phyloP scores from a whole-genome alignment of 2,113 vertebrate genomes.

The Lonchura striata region DNA sequence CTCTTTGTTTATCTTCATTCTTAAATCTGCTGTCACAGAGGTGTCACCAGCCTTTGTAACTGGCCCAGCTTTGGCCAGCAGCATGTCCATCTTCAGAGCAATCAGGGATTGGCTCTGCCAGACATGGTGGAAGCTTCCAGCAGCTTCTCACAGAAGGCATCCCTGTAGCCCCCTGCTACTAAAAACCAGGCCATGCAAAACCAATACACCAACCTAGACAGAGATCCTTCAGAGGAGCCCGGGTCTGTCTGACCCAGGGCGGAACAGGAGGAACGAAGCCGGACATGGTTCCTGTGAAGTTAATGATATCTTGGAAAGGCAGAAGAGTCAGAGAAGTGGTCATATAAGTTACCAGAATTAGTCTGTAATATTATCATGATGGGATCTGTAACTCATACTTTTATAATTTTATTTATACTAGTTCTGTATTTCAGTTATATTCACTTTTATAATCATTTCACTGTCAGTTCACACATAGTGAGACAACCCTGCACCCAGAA shows the following conservation, averaged over 20 bases:
- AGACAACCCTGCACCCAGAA: not conserved
- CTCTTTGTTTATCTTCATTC: not conserved
- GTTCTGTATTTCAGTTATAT: not conserved
- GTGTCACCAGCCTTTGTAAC: accelerated
- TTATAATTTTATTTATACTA: not conserved
- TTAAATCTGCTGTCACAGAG: not conserved
- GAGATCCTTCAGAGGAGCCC: not conserved
- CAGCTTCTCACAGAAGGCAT: not conserved
- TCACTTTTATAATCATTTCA: not conserved
- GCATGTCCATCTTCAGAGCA: not conserved
- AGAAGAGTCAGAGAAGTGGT: not conserved
- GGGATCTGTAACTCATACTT: not conserved
- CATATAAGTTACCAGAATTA: not conserved
- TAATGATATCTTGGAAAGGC: not conserved
- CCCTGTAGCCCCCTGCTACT: not conserved
- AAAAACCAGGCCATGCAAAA: not conserved
- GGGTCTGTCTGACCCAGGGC: not conserved
- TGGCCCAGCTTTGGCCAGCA: not conserved
- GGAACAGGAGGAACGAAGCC: not conserved
- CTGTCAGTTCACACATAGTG: not conserved
- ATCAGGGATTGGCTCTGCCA: not conserved
- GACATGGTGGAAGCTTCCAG: not conserved
- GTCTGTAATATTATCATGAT: not conserved
- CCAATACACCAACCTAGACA: not conserved
- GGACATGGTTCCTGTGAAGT: not conserved